A percentile compares a stretch with the other conserved stretches of the same genome.
Evolutionary conservation across 2,797 vertebrate genomes (phyloP).

Genomic region (Odontamblyopus rebecca): DNA sequence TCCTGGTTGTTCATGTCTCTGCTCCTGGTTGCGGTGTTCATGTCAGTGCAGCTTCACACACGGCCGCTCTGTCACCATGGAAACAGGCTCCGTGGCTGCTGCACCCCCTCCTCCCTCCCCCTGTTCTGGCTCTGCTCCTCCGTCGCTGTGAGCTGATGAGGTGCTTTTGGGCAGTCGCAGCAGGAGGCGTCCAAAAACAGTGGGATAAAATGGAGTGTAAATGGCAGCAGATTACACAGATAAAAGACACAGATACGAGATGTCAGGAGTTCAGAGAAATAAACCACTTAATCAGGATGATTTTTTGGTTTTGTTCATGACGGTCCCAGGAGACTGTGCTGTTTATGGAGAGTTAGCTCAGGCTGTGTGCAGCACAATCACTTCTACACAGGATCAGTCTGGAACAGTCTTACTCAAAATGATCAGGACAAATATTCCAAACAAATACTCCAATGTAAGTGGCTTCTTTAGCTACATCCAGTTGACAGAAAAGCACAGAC

Average conservation of each 20-base stretch:
- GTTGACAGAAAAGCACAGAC: too few species aligned
- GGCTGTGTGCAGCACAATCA: background rate
- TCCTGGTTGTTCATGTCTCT: too few species aligned
- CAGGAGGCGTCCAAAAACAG: conserved; percentile 19
- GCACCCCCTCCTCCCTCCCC: background rate
- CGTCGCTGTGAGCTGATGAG: conserved; percentile 19
- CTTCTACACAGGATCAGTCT: too few species aligned
- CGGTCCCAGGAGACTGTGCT: background rate
- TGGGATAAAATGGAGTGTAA: conserved; percentile 13
- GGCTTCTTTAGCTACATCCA: too few species aligned
- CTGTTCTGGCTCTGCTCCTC: too few species aligned
- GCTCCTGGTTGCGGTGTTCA: conserved; percentile 13
- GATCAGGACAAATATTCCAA: too few species aligned
- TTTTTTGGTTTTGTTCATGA: background rate
- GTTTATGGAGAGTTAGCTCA: background rate
- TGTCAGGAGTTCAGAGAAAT: conserved; percentile 11
- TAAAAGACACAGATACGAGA: conserved; percentile 15
- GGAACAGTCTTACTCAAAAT: too few species aligned
- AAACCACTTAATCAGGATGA: conserved; percentile 14
- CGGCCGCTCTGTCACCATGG: conserved; percentile 42
- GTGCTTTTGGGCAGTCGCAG: conserved; percentile 33
- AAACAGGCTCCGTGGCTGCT: conserved; percentile 69
- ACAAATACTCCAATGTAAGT: too few species aligned
- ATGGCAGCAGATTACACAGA: conserved; percentile 1
- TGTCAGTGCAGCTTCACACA: conserved; percentile 23